phyloP scores from a whole-genome alignment of 2,888 invertebrate species.

The Tenthredo notha region DNA sequence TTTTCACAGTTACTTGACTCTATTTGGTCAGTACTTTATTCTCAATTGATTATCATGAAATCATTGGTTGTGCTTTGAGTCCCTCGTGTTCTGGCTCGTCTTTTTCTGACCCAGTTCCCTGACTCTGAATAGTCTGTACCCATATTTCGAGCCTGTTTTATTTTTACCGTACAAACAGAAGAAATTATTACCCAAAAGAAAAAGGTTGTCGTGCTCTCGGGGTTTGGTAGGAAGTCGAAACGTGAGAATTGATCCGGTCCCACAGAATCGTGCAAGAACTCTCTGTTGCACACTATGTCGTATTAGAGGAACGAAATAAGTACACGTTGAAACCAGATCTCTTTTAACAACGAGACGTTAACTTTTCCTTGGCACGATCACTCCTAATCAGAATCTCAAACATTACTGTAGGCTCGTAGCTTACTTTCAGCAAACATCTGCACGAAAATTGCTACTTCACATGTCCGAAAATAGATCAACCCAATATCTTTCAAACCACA shows the following conservation, averaged over 20 bases:
- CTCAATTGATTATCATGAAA: not conserved
- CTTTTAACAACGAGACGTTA: conserved; percentile 48
- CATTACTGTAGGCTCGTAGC: conserved; percentile 8
- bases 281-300: not conserved
- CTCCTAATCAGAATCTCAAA: conserved; percentile 35
- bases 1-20: not conserved
- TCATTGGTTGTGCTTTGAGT: not conserved
- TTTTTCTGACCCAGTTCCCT: not conserved
- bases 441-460: conserved; percentile 27
- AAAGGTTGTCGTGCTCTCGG: not conserved
- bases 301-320: conserved; percentile 6
- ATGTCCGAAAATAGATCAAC: conserved; percentile 9
- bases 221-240: not conserved
- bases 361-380: conserved; percentile 44
- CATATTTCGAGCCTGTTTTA: not conserved
- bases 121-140: not conserved
- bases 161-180: not conserved
- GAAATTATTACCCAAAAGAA: not conserved
- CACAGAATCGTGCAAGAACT: not conserved
- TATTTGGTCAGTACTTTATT: not conserved
- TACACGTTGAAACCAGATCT: conserved; percentile 5
- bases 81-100: not conserved
- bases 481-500: not conserved
- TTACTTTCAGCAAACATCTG: conserved; percentile 4
- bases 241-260: conserved; percentile 19